phyloP scores from a whole-genome alignment of 2,113 vertebrate species.

The Limnothrissa miodon region DNA sequence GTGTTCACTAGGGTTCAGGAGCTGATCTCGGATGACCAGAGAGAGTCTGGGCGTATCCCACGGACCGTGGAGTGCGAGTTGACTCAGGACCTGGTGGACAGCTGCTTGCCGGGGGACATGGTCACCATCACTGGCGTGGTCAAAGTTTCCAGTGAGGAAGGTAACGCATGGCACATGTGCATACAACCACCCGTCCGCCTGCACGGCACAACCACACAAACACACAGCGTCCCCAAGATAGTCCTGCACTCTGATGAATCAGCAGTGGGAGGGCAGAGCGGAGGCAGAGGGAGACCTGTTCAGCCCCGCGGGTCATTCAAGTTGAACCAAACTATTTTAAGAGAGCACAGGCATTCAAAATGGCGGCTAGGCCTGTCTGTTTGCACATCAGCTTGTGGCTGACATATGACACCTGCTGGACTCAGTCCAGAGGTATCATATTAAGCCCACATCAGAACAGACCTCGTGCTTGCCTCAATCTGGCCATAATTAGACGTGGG shows the following conservation, averaged over 20 bases:
- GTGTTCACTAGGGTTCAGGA: slow-evolving; percentile 84
- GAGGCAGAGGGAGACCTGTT: not conserved
- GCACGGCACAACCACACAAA: not conserved
- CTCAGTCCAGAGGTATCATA: not conserved
- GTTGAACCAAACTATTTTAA: slow-evolving; percentile 5
- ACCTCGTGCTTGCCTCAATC: not conserved
- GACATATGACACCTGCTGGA: slow-evolving; percentile 1
- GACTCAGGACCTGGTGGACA: slow-evolving; percentile 90
- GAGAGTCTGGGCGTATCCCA: slow-evolving; percentile 91
- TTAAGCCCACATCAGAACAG: not conserved
- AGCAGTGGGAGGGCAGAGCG: not conserved
- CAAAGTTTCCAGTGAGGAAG: slow-evolving; percentile 88
- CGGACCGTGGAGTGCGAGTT: slow-evolving; percentile 95
- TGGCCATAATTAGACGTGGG: not conserved
- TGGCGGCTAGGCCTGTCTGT: not conserved
- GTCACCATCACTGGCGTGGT: slow-evolving; percentile 88
- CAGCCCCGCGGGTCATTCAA: not conserved
- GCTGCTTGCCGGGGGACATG: slow-evolving; percentile 91
- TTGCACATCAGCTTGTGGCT: not conserved
- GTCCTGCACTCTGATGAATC: not conserved
- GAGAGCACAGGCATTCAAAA: not conserved
- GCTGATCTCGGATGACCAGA: slow-evolving; percentile 86
- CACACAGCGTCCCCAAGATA: not conserved
- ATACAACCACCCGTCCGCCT: not conserved
- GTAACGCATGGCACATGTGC: slow-evolving; percentile 57